Evolutionary conservation across 2,888 invertebrate genomes (phyloP), one percentile per base, ranked within the genome.

Genomic region (Chesias legatella): DNA sequence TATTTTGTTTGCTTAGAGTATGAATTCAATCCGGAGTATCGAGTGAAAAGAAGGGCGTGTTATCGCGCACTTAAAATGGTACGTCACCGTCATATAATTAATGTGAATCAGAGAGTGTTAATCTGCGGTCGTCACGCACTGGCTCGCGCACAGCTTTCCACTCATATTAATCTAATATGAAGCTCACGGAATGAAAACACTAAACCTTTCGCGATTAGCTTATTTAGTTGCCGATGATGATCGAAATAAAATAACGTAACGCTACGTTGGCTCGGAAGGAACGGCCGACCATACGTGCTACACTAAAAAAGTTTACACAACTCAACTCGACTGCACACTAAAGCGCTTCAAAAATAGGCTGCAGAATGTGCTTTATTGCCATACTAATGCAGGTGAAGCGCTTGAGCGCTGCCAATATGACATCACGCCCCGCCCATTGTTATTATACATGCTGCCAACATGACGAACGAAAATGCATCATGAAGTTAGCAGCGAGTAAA

Each of bases 371-470:
- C 1, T 23, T 40, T 47, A 43, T 45, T 39, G 43, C 33, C 27
- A 11, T 13, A 34, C 13, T 8, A 10, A 3, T 11, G 7, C 29
- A 28, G 1, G n/a, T 41, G 17, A 54, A 74, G 75, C 82, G 75
- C 65, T 78, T 26, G 20, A 73, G 46, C 62, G 73, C 77, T 73
- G 73, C 77, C 73, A 39, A 4, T 7, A 1, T 1, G 6, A 30
- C 55, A 23, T 21, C 23, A 53, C 42, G 55, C 72, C 67, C 73
- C 79, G 59, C 79, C 81, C 77, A 84, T 85, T 86, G 85, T 86
- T 86, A 81, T 85, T 82, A 78, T 79, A 84, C 13, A 78, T 83
- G 82, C 78, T 76, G 80, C 84, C 85, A 85, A 85, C 84, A 80
- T 84, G 72, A 83, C 81, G 79, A 73, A 75, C 67, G 48, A 42